A percentile compares a stretch with the other conserved stretches of the same genome.
Conservation (phyloP, 2,113 vertebrate genomes). For the Caranx ignobilis region DNA sequence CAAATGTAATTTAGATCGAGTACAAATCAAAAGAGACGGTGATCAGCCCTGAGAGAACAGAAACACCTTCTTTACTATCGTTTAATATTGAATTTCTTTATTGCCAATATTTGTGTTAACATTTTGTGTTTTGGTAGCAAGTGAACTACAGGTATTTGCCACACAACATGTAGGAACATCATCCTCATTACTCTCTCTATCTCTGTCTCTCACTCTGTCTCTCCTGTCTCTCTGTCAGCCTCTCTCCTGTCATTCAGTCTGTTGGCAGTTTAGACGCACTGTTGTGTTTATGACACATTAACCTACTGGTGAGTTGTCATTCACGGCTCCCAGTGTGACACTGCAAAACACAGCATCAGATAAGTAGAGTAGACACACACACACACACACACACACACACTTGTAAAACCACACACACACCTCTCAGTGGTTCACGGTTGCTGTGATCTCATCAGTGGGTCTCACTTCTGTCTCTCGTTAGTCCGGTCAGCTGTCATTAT, state of each 20-base stretch:
- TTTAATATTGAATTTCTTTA: not conserved
- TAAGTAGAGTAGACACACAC: slow-evolving; percentile 8
- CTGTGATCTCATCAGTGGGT: slow-evolving; percentile 54
- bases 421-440: slow-evolving; percentile 37
- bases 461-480: slow-evolving; percentile 49
- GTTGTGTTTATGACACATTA: slow-evolving; percentile 68
- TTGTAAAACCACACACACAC: slow-evolving; percentile 15
- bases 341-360: slow-evolving; percentile 46
- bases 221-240: slow-evolving; percentile 24
- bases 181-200: slow-evolving; percentile 7
- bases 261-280: slow-evolving; percentile 38
- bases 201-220: not conserved
- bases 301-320: slow-evolving; percentile 65
- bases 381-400: slow-evolving; percentile 14
- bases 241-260: slow-evolving; percentile 62
- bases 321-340: slow-evolving; percentile 35
- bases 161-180: slow-evolving; percentile 3
- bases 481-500: slow-evolving; percentile 70
- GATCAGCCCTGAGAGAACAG: not conserved
- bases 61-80: not conserved
- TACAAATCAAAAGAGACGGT: not conserved
- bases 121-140: slow-evolving; percentile 2
- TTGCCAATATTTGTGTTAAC: not conserved
- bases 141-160: slow-evolving; percentile 18
- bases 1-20: not conserved